Base-by-base conservation (phyloP, 1,140 invertebrate genomes). In the Macrotrachela quadricornifera region DNA sequence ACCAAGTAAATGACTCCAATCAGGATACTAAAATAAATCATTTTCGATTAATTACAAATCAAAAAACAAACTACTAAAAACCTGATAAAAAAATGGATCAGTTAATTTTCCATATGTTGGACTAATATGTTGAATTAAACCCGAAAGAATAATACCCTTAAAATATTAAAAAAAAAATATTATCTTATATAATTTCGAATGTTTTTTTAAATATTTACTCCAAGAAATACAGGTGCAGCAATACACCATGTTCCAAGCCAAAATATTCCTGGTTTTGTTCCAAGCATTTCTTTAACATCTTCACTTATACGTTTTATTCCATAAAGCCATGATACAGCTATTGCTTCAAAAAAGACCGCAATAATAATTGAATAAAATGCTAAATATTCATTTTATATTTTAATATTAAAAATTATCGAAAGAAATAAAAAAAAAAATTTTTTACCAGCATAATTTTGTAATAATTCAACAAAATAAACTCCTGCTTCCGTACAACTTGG, bases 261-360 rank as follows among this genome's bases (percentile, higher is more conserved):
- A 63, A 81, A 85, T 0, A 77, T 57, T 1, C 78, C 76, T 0
- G 81, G 75, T 54, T 74, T 74, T n/a, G 72, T 73, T 6, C 76
- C 76, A 49, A 81, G 67, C 83, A 85, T 85, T 60, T 80, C 81
- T 59, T 83, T 75, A 1, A 83, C 69, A 61, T 85, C 82, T 46
- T 73, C 67, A 44, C 76, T 74, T 50, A 85, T 40, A 18, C 6
- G 36, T 43, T 36, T 42, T 13, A 17, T 67, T 78, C 80, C 91
- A 69, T 95, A 96, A 59, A 92, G 88, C 86, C 88, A 96, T 50
- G 87, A 91, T 10, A 96, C 80, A 40, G 86, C 86, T 43, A 96
- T 82, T 3, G 87, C 78, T 74, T 96, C 90, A 62, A 90, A 92
- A 62, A 96, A 82, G 10, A 95, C 90, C n/a, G 88, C 90, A 49